Base-by-base conservation (phyloP, 1,140 invertebrate species). In the Rhizoglyphus robini region DNA sequence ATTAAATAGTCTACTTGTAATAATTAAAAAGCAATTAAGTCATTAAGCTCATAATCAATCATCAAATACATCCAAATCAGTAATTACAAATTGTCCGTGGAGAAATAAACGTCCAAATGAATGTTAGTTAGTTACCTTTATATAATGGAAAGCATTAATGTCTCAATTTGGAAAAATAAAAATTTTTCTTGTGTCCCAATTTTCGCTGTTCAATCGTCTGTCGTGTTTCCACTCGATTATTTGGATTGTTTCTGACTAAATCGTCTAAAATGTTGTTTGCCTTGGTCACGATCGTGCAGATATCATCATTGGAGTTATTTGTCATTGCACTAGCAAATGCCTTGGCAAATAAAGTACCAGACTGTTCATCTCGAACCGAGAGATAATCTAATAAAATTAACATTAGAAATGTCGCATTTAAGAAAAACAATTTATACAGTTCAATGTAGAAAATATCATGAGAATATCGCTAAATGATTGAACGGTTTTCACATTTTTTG, bases 101-200 rank as follows among this genome's bases (percentile, higher is more conserved):
- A n/a, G n/a, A n/a, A n/a, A n/a, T n/a, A n/a, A n/a, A n/a, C n/a
- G n/a, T n/a, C n/a, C 36, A 11, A 11, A 41, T 18, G 8, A 41
- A 41, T 41, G 36, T 8, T 41, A 41, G 8, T 18, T 11, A 41
- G 36, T 8, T 41, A 41, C 8, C 8, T 18, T 11, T 11, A 41
- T 41, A 41, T 41, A 41, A 41, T 11, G 36, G 36, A 11, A 41
- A 41, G 18, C 8, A 11, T 41, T 11, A 18, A 41, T 41, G 36
- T 41, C 36, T 8, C 51, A 54, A 32, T 54, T 54, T 54, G 20
- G 51, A 54, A 54, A 54, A 54, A 23, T 54, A 54, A 54, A 5
- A 54, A 8, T 54, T 54, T 54, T 54, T 54, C 31, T 54, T 25
- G 8, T 5, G 20, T 15, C 51, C 51, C 31, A 54, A 54, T 8